A percentile compares a stretch with the other conserved stretches of the same genome.
phyloP scores from a whole-genome alignment of 1,140 invertebrate genomes.

The Anastrepha obliqua region DNA sequence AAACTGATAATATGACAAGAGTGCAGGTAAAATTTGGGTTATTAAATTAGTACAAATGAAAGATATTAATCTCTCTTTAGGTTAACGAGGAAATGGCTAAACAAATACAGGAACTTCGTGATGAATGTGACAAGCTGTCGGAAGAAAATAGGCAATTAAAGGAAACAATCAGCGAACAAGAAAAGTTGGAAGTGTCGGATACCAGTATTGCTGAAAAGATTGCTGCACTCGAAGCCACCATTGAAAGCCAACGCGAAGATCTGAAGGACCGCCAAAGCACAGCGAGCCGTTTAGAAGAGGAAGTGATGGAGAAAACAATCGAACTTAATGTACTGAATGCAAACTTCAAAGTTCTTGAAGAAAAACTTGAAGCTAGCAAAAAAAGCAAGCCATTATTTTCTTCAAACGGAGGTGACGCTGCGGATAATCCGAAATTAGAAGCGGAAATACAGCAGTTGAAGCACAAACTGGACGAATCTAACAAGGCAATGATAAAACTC shows the following conservation, averaged over 20 bases:
- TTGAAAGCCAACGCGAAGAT: constrained; percentile 75
- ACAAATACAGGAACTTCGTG: constrained; percentile 67
- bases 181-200: constrained; percentile 65
- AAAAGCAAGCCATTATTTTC: constrained; percentile 72
- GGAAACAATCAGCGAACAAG: constrained; percentile 53
- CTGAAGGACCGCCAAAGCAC: constrained; percentile 69
- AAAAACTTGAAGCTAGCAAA: constrained; percentile 74
- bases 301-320: constrained; percentile 76
- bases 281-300: constrained; percentile 75
- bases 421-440: constrained; percentile 87
- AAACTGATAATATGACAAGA: constrained; percentile 53
- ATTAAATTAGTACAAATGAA: constrained; percentile 3
- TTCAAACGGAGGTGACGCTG: constrained; percentile 77
- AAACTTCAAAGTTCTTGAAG: constrained; percentile 76
- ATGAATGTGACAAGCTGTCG: constrained; percentile 60
- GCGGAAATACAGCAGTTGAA: constrained; percentile 78
- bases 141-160: constrained; percentile 60
- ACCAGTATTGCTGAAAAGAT: constrained; percentile 73
- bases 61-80: constrained; percentile 23
- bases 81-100: constrained; percentile 69
- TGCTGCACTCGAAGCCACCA: constrained; percentile 74
- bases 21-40: neutral
- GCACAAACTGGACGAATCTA: constrained; percentile 83
- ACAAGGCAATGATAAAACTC: constrained; percentile 89
- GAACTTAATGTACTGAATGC: constrained; percentile 74